phyloP scores from a whole-genome alignment of 2,888 invertebrate species.

The Epistrophe grossulariae region DNA sequence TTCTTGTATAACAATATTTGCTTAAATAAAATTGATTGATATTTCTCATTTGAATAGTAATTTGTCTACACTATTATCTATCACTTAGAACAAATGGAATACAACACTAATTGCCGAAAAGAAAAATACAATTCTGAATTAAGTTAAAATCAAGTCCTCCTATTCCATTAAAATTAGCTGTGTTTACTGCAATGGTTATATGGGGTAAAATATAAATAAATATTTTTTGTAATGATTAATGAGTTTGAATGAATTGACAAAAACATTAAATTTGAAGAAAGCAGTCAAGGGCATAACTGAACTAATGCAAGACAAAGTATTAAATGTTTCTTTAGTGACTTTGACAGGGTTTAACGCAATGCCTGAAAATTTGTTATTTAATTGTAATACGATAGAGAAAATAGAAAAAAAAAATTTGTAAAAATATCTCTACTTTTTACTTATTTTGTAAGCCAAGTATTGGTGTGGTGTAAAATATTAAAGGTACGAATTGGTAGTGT shows the following conservation, averaged over 20 bases:
- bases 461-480: too few species aligned
- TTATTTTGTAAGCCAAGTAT: too few species aligned
- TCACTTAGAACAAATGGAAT: background rate
- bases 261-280: background rate
- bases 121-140: background rate
- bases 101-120: conserved; percentile 16
- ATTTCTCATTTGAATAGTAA: conserved; percentile 28
- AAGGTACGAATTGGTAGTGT: too few species aligned
- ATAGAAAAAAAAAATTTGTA: too few species aligned
- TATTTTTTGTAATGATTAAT: conserved; percentile 2
- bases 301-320: background rate
- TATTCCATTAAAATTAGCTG: background rate
- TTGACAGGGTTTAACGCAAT: background rate
- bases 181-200: background rate
- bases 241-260: background rate
- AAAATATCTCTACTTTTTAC: too few species aligned
- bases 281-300: background rate
- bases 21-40: conserved; percentile 60
- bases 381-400: too few species aligned
- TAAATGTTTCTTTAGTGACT: background rate
- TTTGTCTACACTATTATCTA: conserved; percentile 9
- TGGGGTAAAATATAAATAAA: background rate
- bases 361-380: too few species aligned
- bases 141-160: background rate
- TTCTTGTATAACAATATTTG: conserved; percentile 13